These are phyloP conservation scores for Cyphomyrus plagiostoma DNA, from an alignment of 2,113 vertebrate genomes.

Conservation along the genomic window DNA sequence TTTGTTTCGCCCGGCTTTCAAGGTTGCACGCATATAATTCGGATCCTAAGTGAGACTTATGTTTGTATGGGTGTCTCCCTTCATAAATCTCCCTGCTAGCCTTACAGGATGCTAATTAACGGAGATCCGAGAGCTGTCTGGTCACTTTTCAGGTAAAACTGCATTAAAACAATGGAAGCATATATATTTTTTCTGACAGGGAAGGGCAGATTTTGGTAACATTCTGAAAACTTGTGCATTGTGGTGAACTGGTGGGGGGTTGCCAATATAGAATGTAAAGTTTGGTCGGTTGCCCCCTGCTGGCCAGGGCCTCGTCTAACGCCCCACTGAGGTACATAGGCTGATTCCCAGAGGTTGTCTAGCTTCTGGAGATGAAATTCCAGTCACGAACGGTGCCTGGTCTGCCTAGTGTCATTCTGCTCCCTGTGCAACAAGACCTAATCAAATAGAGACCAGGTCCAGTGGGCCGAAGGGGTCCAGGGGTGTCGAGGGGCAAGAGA, in stretches of 20 bases:
- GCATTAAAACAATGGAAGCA: constrained; percentile 49
- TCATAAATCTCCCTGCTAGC: constrained; percentile 57
- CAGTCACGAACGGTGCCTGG: neutral
- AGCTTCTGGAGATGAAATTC: neutral
- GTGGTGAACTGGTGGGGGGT: neutral
- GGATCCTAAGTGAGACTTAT: constrained; percentile 61
- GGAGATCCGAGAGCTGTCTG: constrained; percentile 52
- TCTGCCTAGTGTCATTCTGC: neutral
- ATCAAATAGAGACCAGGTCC: neutral
- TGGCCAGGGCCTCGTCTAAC: neutral
- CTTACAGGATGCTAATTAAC: constrained; percentile 56
- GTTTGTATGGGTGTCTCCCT: constrained; percentile 50
- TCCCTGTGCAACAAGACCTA: neutral
- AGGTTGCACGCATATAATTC: constrained; percentile 61
- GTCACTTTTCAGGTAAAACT: constrained; percentile 48
- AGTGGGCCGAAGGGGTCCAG: neutral
- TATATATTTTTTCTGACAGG: neutral
- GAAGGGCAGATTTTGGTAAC: neutral
- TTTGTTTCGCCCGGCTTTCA: constrained; percentile 53
- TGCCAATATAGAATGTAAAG: neutral
- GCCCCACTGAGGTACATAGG: neutral
- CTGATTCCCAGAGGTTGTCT: neutral
- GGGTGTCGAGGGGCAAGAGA: neutral
- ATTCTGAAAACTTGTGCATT: neutral
- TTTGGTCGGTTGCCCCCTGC: neutral